phyloP scores from a whole-genome alignment of 2,888 invertebrate species.

The Torymus texanus region DNA sequence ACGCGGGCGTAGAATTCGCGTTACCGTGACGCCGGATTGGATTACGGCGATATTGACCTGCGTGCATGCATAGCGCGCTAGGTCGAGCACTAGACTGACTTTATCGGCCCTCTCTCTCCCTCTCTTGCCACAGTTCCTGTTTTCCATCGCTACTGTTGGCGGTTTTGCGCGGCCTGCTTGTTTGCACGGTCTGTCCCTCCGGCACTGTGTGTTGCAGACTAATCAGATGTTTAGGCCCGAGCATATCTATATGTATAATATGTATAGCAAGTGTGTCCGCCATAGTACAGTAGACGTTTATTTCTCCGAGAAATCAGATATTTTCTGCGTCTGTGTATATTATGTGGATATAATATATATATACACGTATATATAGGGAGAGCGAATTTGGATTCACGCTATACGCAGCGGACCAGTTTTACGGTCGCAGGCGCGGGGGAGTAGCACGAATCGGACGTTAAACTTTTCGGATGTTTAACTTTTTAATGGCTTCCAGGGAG shows the following conservation, averaged over 20 bases:
- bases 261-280: too few relatives aligned
- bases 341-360: neutral
- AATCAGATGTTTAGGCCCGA: too few relatives aligned
- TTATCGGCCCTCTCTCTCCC: too few relatives aligned
- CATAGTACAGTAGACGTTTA: too few relatives aligned
- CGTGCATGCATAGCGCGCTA: neutral
- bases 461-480: slow-evolving; percentile 21
- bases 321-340: neutral
- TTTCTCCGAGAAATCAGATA: too few relatives aligned
- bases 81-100: too few relatives aligned
- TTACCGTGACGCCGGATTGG: slow-evolving; percentile 2
- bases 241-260: too few relatives aligned
- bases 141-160: neutral
- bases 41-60: slow-evolving; percentile 24
- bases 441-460: slow-evolving; percentile 5
- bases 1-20: slow-evolving; percentile 7
- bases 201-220: too few relatives aligned
- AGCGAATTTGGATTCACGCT: too few relatives aligned
- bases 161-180: neutral
- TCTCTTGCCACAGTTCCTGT: neutral
- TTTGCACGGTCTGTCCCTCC: too few relatives aligned
- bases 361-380: neutral
- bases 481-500: neutral
- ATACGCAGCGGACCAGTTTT: too few relatives aligned
- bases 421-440: neutral